Base-by-base conservation (phyloP, 2,888 invertebrate species). In the Drosophila austrosaltans region DNA sequence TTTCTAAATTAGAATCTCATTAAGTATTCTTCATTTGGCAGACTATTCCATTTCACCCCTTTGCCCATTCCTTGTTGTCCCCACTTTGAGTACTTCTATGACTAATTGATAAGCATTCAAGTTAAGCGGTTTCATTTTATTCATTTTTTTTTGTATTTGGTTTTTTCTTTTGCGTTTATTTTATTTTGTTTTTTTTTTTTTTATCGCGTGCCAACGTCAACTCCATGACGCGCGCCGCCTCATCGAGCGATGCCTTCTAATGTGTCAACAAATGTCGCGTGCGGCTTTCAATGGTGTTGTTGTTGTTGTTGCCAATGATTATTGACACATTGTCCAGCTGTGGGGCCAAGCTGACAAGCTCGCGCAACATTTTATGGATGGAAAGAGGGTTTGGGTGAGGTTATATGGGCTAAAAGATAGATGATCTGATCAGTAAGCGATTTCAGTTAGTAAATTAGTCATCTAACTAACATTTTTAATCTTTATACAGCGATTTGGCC, bases 181-280 rank as follows among this genome's bases (percentile, higher is more conserved):
- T 58, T n/a, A n/a, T n/a, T n/a, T n/a, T 2, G 6, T 25, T 39
- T n/a, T 58, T 0, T 57, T 8, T n/a, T 28, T 59, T 69, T 72
- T 77, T 77, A 84, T 82, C 82, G 85, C 82, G 79, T 84, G 85
- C 82, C 81, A 66, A 53, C 70, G 75, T 58, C 66, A 57, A 36
- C 53, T 60, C 16, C 32, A 56, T 57, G 72, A 58, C 25, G 63
- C 20, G n/a, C n/a, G 40, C 59, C 25, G 40, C 59, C 25, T 63
- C 28, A n/a, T 36, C 48, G 22, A 60, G 3, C 32, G 42, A 20
- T 44, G 56, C 53, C 42, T 40, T 56, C 53, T 58, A 61, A 36
- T 63, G 66, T 75, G 75, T 69, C 75, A 75, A 71, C 76, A 71
- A 67, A 60, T 53, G 76, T 75, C 71, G 76, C 67, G 71, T 67